These are phyloP conservation scores for Aquatica leii DNA, from an alignment of 2,888 invertebrate species.

Conservation along the genomic window DNA sequence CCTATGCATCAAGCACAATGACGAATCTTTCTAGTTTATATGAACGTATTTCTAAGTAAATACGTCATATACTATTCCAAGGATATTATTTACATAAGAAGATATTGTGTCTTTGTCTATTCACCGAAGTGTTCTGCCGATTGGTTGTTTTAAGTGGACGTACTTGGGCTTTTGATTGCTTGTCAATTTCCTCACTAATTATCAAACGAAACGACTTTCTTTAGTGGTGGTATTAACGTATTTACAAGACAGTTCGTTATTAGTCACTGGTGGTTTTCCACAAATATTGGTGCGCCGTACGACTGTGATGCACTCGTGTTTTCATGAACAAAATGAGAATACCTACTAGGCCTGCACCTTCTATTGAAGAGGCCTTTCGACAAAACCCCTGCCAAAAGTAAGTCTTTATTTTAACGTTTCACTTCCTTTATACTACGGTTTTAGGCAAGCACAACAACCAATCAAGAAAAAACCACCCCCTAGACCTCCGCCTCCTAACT, in stretches of 20 bases:
- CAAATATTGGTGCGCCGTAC: background rate
- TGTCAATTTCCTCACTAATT: background rate
- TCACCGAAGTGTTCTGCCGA: background rate
- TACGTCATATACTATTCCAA: conserved; percentile 1
- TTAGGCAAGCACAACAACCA: conserved; percentile 37
- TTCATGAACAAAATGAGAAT: conserved; percentile 44
- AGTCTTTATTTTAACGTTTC: background rate
- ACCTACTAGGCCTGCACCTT: conserved; percentile 44
- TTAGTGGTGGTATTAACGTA: no score
- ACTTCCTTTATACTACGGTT: background rate
- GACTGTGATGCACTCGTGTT: background rate
- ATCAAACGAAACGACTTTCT: no score
- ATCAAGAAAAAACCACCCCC: conserved; percentile 76
- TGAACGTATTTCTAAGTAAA: background rate
- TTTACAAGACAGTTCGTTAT: no score
- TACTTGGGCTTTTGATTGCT: no score
- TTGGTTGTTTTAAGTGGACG: background rate
- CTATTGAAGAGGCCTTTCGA: conserved; percentile 41
- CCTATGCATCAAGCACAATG: no score
- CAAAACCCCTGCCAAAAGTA: conserved; percentile 26
- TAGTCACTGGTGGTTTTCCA: no score
- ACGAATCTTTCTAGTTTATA: background rate
- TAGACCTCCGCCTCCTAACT: conserved; percentile 74
- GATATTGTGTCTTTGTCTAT: background rate
- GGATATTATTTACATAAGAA: conserved; percentile 3